Conservation (phyloP, 2,113 vertebrate genomes). For the Podilymbus podiceps region DNA sequence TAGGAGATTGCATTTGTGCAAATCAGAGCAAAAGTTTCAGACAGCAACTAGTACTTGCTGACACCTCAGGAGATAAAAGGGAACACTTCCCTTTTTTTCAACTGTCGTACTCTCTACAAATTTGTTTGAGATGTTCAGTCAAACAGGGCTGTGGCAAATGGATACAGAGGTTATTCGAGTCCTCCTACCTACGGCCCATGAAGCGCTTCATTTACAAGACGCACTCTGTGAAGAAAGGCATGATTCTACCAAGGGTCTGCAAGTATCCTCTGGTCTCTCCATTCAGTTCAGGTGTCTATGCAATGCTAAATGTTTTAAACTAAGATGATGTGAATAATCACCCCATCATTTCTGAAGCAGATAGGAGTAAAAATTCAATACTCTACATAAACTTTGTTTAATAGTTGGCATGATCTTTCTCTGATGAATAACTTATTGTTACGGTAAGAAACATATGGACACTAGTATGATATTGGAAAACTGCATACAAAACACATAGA, state of each 20-base stretch:
- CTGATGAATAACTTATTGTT: not conserved
- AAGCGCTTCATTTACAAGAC: not conserved
- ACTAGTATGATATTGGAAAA: not conserved
- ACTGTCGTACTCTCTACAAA: fast-evolving
- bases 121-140: not conserved
- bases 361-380: not conserved
- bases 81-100: not conserved
- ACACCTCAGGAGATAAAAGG: not conserved
- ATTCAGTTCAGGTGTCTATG: not conserved
- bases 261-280: not conserved
- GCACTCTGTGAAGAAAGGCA: fast-evolving
- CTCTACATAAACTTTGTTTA: not conserved
- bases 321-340: not conserved
- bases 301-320: not conserved
- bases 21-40: not conserved
- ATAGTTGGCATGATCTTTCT: not conserved
- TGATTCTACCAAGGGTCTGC: fast-evolving
- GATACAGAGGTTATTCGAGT: not conserved
- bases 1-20: not conserved
- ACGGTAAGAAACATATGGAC: not conserved
- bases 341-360: not conserved
- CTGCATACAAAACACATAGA: not conserved
- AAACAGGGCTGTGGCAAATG: not conserved
- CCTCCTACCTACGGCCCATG: not conserved
- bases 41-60: not conserved